These are phyloP conservation scores for Takifugu ocellatus DNA, from an alignment of 2,797 vertebrate genomes.

Conservation along the genomic window DNA sequence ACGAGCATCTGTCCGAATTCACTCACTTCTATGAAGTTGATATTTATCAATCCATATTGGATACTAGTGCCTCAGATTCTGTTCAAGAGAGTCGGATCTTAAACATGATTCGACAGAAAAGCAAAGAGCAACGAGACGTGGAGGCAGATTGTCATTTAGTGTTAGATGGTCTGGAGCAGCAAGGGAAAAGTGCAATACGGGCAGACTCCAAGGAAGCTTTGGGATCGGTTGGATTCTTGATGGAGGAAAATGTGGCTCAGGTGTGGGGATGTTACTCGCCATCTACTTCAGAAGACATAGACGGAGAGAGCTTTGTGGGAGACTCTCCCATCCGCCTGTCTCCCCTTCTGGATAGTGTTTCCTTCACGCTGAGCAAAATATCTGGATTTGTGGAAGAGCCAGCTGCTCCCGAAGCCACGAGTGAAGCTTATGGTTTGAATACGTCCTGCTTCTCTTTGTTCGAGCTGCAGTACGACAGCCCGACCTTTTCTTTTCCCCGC, in stretches of 20 bases:
- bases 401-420: conserved; percentile 82
- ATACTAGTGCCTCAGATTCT: conserved; percentile 99
- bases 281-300: conserved; percentile 93
- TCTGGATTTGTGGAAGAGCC: conserved; percentile 84
- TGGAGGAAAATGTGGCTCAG: conserved; percentile 93
- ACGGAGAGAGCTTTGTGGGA: conserved; percentile 92
- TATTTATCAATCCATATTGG: conserved; percentile 99
- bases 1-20: conserved; percentile 98
- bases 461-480: conserved; percentile 97
- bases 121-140: conserved; percentile 89
- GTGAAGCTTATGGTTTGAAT: conserved; percentile 86
- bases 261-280: conserved; percentile 97
- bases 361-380: conserved; percentile 83
- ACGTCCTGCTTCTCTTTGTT: conserved; percentile 96
- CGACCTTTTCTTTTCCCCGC: conserved; percentile 91
- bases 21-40: conserved; percentile 99
- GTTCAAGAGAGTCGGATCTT: conserved; percentile 99
- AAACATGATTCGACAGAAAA: conserved; percentile 98
- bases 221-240: conserved; percentile 87
- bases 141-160: conserved; percentile 98
- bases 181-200: conserved; percentile 99
- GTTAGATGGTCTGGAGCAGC: conserved; percentile 95
- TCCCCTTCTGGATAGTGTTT: conserved; percentile 85
- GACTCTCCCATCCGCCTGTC: conserved; percentile 91
- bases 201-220: conserved; percentile 86